Conservation (phyloP, 2,797 vertebrate genomes). For the Xenopus petersii region DNA sequence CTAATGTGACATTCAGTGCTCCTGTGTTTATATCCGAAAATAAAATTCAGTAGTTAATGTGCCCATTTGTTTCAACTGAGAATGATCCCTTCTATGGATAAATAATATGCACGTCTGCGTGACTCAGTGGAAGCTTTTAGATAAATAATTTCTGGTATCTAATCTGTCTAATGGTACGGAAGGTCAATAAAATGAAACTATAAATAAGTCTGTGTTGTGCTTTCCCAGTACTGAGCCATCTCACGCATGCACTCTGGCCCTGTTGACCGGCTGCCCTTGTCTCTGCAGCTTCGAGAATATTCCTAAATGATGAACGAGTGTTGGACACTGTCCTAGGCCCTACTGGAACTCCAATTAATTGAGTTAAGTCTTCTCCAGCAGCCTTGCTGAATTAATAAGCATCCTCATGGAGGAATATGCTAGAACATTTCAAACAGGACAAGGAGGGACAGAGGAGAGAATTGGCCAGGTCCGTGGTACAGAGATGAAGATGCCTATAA, state of each 20-base stretch:
- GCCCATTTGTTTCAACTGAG: conserved; percentile 13
- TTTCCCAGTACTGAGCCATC: conserved; percentile 37
- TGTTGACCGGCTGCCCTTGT: conserved; percentile 31
- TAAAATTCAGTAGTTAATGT: conserved; percentile 27
- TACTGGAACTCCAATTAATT: conserved; percentile 49
- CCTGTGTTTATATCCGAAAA: too few species aligned
- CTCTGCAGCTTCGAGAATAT: conserved; percentile 43
- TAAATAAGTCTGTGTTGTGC: conserved; percentile 39
- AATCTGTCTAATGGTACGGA: conserved; percentile 32
- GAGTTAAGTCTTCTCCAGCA: conserved; percentile 42
- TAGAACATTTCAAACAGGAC: conserved; percentile 30
- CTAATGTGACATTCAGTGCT: too few species aligned
- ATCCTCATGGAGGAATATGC: conserved; percentile 27
- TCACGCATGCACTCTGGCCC: background rate
- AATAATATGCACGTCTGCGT: conserved; percentile 23
- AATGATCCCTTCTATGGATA: conserved; percentile 21
- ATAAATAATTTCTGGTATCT: conserved; percentile 39
- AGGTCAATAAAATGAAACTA: conserved; percentile 44
- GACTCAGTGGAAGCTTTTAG: conserved; percentile 28
- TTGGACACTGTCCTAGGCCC: conserved; percentile 40
- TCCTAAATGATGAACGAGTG: conserved; percentile 44
- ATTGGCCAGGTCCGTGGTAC: background rate
- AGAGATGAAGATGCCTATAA: background rate
- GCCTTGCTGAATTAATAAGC: conserved; percentile 39
- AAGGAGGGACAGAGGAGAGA: conserved; percentile 17